These are phyloP conservation scores for Lasaia peninsularis DNA, from an alignment of 1,140 invertebrate species.

Conservation along the genomic window DNA sequence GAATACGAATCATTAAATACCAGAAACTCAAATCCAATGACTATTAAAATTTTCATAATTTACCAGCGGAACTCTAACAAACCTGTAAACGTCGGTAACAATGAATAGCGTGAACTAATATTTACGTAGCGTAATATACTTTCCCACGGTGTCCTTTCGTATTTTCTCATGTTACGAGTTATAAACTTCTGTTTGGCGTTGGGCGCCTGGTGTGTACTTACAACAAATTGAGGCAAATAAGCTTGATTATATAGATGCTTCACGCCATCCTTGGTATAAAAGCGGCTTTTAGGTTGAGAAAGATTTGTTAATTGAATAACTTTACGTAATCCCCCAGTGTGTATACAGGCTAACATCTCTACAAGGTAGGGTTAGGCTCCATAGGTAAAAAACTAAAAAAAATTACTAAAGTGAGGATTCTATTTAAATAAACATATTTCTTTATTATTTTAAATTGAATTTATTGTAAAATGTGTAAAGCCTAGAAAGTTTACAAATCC, in stretches of 20 bases:
- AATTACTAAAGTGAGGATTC: too few species aligned
- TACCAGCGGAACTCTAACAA: slow-evolving; percentile 6
- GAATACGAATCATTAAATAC: too few species aligned
- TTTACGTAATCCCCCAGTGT: neutral
- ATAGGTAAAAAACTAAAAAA: neutral
- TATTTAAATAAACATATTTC: too few species aligned
- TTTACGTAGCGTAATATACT: slow-evolving; percentile 55
- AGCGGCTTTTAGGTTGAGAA: slow-evolving; percentile 69
- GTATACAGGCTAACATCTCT: slow-evolving; percentile 30
- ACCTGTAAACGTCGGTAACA: slow-evolving; percentile 44
- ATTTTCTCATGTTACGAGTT: slow-evolving; percentile 50
- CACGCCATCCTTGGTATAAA: slow-evolving; percentile 32
- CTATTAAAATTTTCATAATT: too few species aligned
- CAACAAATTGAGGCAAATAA: slow-evolving; percentile 69
- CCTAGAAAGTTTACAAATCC: too few species aligned
- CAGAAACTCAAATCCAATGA: too few species aligned
- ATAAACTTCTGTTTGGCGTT: slow-evolving; percentile 42
- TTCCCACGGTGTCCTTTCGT: slow-evolving; percentile 65
- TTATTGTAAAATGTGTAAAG: too few species aligned
- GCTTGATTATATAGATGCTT: slow-evolving; percentile 54
- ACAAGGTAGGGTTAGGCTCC: slow-evolving; percentile 22
- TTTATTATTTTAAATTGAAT: too few species aligned
- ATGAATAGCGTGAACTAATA: slow-evolving; percentile 55
- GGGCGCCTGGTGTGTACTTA: slow-evolving; percentile 49
- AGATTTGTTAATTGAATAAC: slow-evolving; percentile 52